Percentiles rank a stretch among this genome's conserved stretches.
phyloP scores from a whole-genome alignment of 1,140 invertebrate species.

The Euglossa dilemma region DNA sequence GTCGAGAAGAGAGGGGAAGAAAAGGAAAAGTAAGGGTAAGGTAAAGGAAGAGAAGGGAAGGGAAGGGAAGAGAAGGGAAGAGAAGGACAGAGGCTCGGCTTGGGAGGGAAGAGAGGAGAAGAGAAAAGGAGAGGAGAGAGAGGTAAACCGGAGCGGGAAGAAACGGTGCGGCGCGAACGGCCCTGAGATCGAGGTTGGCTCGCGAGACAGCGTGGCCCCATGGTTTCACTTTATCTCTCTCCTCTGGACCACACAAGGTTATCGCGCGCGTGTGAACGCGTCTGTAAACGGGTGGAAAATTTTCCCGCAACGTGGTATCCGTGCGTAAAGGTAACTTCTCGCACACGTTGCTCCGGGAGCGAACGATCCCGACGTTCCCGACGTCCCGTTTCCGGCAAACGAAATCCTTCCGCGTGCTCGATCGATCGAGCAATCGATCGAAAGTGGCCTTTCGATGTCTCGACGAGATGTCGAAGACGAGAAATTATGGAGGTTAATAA shows the following conservation, averaged over 20 bases:
- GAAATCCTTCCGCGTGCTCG: not conserved
- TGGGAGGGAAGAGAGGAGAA: not conserved
- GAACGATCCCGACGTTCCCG: slow-evolving; percentile 31
- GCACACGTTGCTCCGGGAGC: slow-evolving; percentile 41
- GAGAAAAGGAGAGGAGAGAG: not conserved
- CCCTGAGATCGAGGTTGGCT: slow-evolving; percentile 65
- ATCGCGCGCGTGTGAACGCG: slow-evolving; percentile 47
- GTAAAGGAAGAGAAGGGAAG: not conserved
- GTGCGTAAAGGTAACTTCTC: not conserved
- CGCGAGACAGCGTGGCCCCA: slow-evolving; percentile 75
- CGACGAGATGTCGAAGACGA: not conserved
- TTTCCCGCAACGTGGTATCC: not conserved
- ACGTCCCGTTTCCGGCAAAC: slow-evolving; percentile 40
- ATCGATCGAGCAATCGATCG: slow-evolving; percentile 8
- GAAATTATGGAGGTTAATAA: slow-evolving; percentile 43
- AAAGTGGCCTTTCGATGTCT: slow-evolving; percentile 54
- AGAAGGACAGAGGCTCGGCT: no score
- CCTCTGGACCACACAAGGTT: slow-evolving; percentile 57
- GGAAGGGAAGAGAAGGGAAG: not conserved
- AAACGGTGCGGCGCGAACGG: slow-evolving; percentile 54
- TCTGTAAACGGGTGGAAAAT: slow-evolving; percentile 13
- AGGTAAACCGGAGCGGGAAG: slow-evolving; percentile 47
- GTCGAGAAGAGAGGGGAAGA: not conserved
- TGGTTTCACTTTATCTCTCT: slow-evolving; percentile 70
- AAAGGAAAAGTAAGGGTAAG: no score